These are phyloP conservation scores for Paragorgia papillata DNA, from an alignment of 92 coral and sea anemone genomes.

Conservation along the genomic window DNA sequence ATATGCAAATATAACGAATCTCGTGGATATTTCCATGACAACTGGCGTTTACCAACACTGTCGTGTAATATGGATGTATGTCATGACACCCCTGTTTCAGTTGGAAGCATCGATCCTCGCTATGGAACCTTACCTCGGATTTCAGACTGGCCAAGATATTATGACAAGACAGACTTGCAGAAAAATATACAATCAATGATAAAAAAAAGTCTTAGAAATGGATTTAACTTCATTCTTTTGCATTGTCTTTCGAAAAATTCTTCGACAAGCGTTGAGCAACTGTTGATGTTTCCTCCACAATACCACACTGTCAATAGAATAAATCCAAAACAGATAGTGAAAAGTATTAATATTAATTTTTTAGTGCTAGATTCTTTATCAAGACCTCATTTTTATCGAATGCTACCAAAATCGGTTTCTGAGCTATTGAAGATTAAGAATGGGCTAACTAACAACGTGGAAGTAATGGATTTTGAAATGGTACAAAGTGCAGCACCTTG, in stretches of 20 bases:
- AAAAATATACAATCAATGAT: conserved; percentile 39
- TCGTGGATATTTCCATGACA: too few relatives aligned
- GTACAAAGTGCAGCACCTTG: conserved; percentile 83
- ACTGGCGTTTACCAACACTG: conserved; percentile 6
- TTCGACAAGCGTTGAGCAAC: conserved; percentile 57
- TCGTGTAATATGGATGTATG: conserved; percentile 57
- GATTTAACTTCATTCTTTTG: conserved; percentile 60
- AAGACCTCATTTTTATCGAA: conserved; percentile 81
- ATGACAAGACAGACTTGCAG: conserved; percentile 41
- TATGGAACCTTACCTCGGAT: conserved; percentile 50
- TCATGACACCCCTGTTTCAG: conserved; percentile 54
- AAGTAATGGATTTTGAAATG: conserved; percentile 80
- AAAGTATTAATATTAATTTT: conserved; percentile 66
- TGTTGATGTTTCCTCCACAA: conserved; percentile 74
- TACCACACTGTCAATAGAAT: too few relatives aligned
- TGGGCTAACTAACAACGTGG: conserved; percentile 49
- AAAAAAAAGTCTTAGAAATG: conserved; percentile 46
- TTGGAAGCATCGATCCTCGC: conserved; percentile 53
- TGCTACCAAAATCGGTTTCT: conserved; percentile 71
- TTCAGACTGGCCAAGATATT: conserved; percentile 50
- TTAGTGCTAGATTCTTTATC: conserved; percentile 79
- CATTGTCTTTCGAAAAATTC: conserved; percentile 39
- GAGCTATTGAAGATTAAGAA: conserved; percentile 64
- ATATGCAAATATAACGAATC: too few relatives aligned
- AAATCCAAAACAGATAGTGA: conserved; percentile 29